Base-by-base conservation (phyloP, 2,888 invertebrate species). In the Philereme transversata region DNA sequence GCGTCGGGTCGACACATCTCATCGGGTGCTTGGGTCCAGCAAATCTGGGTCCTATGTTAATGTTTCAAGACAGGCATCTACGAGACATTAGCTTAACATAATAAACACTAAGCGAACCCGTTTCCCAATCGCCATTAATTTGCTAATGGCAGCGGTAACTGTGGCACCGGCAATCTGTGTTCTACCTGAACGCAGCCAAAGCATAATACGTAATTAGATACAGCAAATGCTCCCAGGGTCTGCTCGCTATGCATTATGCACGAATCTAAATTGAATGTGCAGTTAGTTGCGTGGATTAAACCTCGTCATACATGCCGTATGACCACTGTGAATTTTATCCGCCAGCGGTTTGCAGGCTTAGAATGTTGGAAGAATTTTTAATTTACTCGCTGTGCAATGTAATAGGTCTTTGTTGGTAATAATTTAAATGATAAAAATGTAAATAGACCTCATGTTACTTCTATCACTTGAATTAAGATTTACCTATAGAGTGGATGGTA, bases 151-250 rank as follows among this genome's bases (percentile, higher is more conserved):
- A 22, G 22, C 22, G 3, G 22, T 22, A 22, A 22, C 11, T 33
- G 36, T 50, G 9, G 11, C 47, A 35, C 52, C 11, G 41, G 41
- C 36, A 53, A 47, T 61, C 62, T 49, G 47, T 47, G 38, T 33
- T 57, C 41, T 51, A 57, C 44, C 41, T 54, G 44, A 62, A 54
- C 48, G 51, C 38, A 33, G 43, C 38, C 50, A 51, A 58, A 62
- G 88, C 87, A 86, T 89, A 87, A 90, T 90, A 86, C 87, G 87
- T 90, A 88, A 91, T 90, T 89, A 91, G 88, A 90, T 89, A 85
- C 88, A 83, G 85, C 86, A 84, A 87, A 88, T 87, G 88, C 86
- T 85, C 83, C 73, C 81, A 76, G 81, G 83, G 78, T 76, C 80
- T 72, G 78, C 77, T 67, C 76, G 70, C 73, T 81, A 89, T 89